Conservation (phyloP, 2,113 vertebrate species). For the Mixornis gularis region DNA sequence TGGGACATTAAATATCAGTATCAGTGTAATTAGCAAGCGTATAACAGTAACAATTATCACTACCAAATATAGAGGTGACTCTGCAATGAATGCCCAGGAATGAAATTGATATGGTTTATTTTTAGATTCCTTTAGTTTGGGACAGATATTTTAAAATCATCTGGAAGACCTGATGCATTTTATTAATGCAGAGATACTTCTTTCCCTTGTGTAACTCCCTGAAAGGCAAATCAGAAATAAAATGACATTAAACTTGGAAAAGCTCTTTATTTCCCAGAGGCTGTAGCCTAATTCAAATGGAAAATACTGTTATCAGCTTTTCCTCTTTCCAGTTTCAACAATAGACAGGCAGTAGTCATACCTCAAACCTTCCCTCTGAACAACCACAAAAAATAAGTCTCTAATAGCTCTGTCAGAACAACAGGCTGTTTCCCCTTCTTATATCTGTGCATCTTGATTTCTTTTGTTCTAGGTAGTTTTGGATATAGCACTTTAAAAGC, state of each 20-base stretch:
- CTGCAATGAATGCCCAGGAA: constrained; percentile 12
- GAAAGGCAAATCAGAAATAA: constrained; percentile 34
- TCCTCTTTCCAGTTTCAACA: not conserved
- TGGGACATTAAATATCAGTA: not conserved
- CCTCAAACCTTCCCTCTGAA: not conserved
- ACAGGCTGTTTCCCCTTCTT: not conserved
- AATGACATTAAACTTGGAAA: constrained; percentile 44
- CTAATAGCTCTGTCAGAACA: not conserved
- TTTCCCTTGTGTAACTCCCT: not conserved
- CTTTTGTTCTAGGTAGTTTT: not conserved
- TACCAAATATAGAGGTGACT: constrained; percentile 34
- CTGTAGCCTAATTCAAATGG: constrained; percentile 33
- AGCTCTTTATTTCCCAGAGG: constrained; percentile 51
- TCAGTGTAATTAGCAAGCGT: constrained; percentile 1
- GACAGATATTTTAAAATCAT: constrained; percentile 49
- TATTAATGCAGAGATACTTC: constrained; percentile 33
- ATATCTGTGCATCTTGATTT: not conserved
- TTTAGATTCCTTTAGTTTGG: constrained; percentile 51
- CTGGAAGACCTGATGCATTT: constrained; percentile 51
- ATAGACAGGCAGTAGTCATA: not conserved
- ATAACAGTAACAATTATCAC: not conserved
- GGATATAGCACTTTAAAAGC: not conserved
- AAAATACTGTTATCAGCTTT: not conserved
- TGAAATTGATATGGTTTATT: constrained; percentile 49
- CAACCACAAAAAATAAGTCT: not conserved